A percentile compares a stretch with the other conserved stretches of the same genome.
phyloP scores from a whole-genome alignment of 2,113 vertebrate genomes.

The Zeus faber region DNA sequence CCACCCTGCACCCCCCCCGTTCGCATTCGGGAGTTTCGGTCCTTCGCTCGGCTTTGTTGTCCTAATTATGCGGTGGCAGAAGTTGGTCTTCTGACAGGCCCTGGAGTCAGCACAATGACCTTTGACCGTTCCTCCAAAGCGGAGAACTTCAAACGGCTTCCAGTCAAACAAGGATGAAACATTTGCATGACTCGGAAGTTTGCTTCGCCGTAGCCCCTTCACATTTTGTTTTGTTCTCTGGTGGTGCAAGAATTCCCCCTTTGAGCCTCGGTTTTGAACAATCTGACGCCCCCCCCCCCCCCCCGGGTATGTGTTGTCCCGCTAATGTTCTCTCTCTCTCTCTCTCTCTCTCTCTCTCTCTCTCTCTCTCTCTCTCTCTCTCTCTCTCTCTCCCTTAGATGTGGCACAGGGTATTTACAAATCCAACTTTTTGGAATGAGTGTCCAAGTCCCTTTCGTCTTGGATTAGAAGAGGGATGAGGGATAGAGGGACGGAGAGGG shows the following conservation, averaged over 20 bases:
- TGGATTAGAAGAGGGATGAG: constrained; percentile 58
- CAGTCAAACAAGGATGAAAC: not conserved
- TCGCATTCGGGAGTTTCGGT: too few relatives aligned
- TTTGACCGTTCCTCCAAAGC: constrained; percentile 9
- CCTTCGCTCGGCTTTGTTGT: too few relatives aligned
- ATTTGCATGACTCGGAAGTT: not conserved
- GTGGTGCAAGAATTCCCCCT: constrained; percentile 42
- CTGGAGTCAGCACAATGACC: constrained; percentile 17
- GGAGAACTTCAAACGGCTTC: not conserved
- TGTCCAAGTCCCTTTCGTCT: constrained; percentile 60
- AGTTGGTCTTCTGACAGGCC: constrained; percentile 8
- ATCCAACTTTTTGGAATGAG: constrained; percentile 63
- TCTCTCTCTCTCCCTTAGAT: constrained; percentile 53
- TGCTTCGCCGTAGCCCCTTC: not conserved
- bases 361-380: constrained; percentile 40
- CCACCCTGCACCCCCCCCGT: not conserved
- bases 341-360: constrained; percentile 20
- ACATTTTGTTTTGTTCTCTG: constrained; percentile 28
- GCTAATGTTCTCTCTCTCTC: constrained; percentile 31
- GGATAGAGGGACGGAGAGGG: constrained; percentile 24
- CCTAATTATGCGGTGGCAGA: constrained; percentile 9
- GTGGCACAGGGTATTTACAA: constrained; percentile 63
- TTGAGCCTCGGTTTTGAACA: constrained; percentile 35
- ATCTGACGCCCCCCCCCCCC: constrained; percentile 25
- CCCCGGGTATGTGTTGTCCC: constrained; percentile 7